Conservation (phyloP, 1,140 invertebrate species). For the Hypsibius dujardini region DNA sequence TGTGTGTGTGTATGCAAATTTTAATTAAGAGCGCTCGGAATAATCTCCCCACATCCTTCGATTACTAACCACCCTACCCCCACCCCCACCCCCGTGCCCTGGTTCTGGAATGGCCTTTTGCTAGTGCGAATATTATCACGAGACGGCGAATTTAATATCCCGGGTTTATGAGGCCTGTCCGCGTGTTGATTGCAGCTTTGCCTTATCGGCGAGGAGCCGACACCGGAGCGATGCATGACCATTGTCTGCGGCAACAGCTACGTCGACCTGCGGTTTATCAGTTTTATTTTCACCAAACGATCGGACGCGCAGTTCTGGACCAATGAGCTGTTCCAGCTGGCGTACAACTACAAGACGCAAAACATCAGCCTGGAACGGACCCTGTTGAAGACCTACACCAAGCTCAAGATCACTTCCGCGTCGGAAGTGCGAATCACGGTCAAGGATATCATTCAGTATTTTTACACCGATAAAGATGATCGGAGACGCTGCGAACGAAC, state of each 20-base stretch:
- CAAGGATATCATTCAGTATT: constrained; percentile 56
- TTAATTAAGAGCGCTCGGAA: too few relatives aligned
- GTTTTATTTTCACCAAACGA: constrained; percentile 43
- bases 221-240: constrained; percentile 84
- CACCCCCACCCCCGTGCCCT: too few relatives aligned
- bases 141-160: too few relatives aligned
- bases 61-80: too few relatives aligned
- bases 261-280: constrained; percentile 73
- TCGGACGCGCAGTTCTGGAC: constrained; percentile 54
- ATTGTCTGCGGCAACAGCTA: constrained; percentile 76
- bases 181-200: too few relatives aligned
- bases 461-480: constrained; percentile 57
- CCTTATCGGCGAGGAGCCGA: constrained; percentile 45
- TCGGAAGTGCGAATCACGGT: constrained; percentile 72
- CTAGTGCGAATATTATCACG: too few relatives aligned
- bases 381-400: constrained; percentile 75
- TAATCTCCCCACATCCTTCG: too few relatives aligned
- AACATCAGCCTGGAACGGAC: constrained; percentile 70
- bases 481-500: constrained; percentile 78
- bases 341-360: constrained; percentile 68
- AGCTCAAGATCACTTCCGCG: constrained; percentile 59
- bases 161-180: too few relatives aligned
- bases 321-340: constrained; percentile 65
- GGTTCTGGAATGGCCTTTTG: too few relatives aligned
- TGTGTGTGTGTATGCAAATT: too few relatives aligned